Base-by-base conservation (phyloP, 1,140 invertebrate species). In the Euglossa dilemma region DNA sequence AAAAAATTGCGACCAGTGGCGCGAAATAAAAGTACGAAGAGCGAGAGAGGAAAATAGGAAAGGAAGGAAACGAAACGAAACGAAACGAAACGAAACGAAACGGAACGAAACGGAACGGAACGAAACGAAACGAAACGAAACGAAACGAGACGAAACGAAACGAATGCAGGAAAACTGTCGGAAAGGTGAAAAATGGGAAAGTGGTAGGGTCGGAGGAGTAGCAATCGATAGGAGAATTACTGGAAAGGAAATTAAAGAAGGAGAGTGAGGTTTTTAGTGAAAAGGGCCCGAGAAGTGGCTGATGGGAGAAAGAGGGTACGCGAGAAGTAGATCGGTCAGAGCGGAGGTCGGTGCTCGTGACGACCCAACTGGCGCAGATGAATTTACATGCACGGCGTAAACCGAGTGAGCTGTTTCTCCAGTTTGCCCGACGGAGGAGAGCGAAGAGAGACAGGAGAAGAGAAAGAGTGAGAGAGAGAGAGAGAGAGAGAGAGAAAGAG, bases 331-430 rank as follows among this genome's bases (percentile, higher is more conserved):
- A 80, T 87, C 82, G 86, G 86, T 81, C 85, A 85, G 89, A 86
- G 91, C 87, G 87, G 74, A 87, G 85, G 84, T 87, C 80, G 74
- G 86, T 86, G 63, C 54, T 73, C 86, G 80, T 78, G 74, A 78
- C 84, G 75, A 75, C 71, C 80, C 86, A 87, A 87, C 85, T 87
- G 85, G 71, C 80, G 86, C 86, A 57, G 86, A 87, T 87, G 86
- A 87, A 87, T 87, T 87, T 87, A 87, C 85, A 87, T 87, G 86
- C 82, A 80, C 86, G 91, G 88, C 90, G 90, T 90, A 92, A 93
- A 92, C 89, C 90, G 86, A 87, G 85, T 77, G 81, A 87, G 86
- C 56, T 80, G 85, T 87, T 87, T 80, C 86, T 87, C 71, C 76
- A 84, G 81, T 74, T 66, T 83, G 81, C 72, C 63, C 76, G 69